phyloP scores from a whole-genome alignment of 2,113 vertebrate genomes.

The Solenodon paradoxus region DNA sequence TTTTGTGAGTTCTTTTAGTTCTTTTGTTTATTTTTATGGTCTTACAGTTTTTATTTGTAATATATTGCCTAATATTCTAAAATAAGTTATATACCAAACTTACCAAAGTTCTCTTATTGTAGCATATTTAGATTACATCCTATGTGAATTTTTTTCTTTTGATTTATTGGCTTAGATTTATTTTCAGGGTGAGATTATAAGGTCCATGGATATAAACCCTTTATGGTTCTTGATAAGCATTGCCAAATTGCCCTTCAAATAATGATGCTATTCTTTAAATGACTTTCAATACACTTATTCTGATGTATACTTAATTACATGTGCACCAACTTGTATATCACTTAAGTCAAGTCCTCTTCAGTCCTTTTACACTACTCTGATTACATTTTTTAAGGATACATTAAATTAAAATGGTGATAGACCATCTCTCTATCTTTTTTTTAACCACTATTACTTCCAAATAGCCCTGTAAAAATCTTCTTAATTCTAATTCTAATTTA shows the following conservation, averaged over 20 bases:
- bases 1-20: neutral
- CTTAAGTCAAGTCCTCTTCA: constrained; percentile 58
- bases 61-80: neutral
- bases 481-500: constrained; percentile 75
- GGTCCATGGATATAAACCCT: neutral
- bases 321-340: constrained; percentile 51
- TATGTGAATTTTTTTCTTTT: constrained; percentile 40
- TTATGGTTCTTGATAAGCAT: constrained; percentile 41
- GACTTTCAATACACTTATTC: constrained; percentile 52
- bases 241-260: constrained; percentile 53
- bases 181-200: constrained; percentile 45
- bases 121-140: neutral
- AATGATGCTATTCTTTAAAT: constrained; percentile 37
- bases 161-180: constrained; percentile 46
- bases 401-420: constrained; percentile 71
- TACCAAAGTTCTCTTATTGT: neutral
- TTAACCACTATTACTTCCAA: constrained; percentile 66
- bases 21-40: constrained; percentile 11
- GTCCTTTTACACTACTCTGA: constrained; percentile 60
- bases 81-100: neutral
- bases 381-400: constrained; percentile 66
- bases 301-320: constrained; percentile 58
- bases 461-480: constrained; percentile 65
- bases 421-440: constrained; percentile 46
- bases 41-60: constrained; percentile 13